Conservation (phyloP, 1,140 invertebrate genomes). For the Cyrtorhinus lividipennis region DNA sequence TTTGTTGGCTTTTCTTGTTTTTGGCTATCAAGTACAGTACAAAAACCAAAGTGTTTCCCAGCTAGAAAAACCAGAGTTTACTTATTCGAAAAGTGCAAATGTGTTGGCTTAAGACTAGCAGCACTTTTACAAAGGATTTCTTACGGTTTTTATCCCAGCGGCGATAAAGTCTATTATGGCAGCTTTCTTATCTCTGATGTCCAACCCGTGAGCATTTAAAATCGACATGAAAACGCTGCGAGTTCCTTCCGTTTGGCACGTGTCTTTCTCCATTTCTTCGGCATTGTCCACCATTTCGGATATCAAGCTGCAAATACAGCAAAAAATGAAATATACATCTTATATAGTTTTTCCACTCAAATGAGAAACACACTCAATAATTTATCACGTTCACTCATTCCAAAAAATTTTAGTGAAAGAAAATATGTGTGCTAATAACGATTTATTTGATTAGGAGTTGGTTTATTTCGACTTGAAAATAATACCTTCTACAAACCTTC, state of each 20-base stretch:
- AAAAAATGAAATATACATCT: too few species aligned
- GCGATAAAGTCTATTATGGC: constrained; percentile 75
- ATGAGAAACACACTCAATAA: constrained; percentile 23
- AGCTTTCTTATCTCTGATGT: constrained; percentile 65
- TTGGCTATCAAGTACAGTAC: constrained; percentile 59
- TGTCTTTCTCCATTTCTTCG: constrained; percentile 34
- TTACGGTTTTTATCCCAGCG: constrained; percentile 68
- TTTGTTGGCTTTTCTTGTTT: constrained; percentile 50
- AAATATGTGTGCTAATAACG: not conserved
- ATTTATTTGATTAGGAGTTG: not conserved
- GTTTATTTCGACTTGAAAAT: too few species aligned
- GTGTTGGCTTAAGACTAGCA: too few species aligned
- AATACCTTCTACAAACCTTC: too few species aligned
- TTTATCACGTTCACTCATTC: too few species aligned
- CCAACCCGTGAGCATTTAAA: constrained; percentile 49
- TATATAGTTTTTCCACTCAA: not conserved
- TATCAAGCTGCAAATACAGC: constrained; percentile 43
- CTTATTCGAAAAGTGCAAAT: too few species aligned
- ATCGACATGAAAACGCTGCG: constrained; percentile 58
- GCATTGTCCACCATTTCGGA: constrained; percentile 60
- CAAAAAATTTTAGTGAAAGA: too few species aligned
- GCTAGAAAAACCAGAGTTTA: constrained; percentile 37
- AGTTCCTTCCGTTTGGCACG: constrained; percentile 39
- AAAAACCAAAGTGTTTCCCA: constrained; percentile 68
- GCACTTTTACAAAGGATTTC: too few species aligned